Percentiles rank a stretch among this genome's conserved stretches.
Evolutionary conservation across 2,888 invertebrate genomes (phyloP).

Genomic region (Frankliniella fusca): DNA sequence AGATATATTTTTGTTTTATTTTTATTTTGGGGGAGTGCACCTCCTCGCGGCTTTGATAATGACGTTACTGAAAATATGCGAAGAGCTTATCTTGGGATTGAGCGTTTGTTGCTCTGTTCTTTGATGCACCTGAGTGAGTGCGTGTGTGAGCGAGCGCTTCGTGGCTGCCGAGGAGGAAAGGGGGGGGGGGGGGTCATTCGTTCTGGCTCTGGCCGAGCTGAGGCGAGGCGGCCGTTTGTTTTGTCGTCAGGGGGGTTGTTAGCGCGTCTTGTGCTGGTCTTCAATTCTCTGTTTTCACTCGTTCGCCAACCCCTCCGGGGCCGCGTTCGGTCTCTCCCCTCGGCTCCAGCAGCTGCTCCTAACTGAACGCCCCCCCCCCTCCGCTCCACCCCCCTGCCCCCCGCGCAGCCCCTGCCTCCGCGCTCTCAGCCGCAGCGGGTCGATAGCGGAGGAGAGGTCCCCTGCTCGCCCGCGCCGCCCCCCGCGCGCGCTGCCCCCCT

Average conservation of each 20-base stretch:
- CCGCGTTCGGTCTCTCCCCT: background rate
- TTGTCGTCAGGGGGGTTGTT: background rate
- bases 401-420: too few relatives aligned
- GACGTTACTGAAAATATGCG: too few relatives aligned
- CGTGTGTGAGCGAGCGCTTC: background rate
- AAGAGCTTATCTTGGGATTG: too few relatives aligned
- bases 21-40: background rate
- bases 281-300: constrained; percentile 31
- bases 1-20: background rate
- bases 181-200: constrained; percentile 2
- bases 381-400: constrained; percentile 14
- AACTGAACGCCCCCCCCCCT: constrained; percentile 26
- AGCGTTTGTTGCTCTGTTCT: too few relatives aligned
- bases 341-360: constrained; percentile 23
- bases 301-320: background rate
- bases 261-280: constrained; percentile 7
- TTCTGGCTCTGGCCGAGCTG: background rate
- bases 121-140: background rate
- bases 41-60: too few relatives aligned
- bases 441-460: background rate
- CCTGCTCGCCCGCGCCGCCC: background rate
- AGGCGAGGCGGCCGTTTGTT: background rate
- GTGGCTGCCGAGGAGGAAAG: background rate
- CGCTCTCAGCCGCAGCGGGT: constrained; percentile 30
- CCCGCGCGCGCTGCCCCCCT: background rate